Evolutionary conservation across 2,797 vertebrate species (phyloP).

Genomic region (Phylloscopus collybita): DNA sequence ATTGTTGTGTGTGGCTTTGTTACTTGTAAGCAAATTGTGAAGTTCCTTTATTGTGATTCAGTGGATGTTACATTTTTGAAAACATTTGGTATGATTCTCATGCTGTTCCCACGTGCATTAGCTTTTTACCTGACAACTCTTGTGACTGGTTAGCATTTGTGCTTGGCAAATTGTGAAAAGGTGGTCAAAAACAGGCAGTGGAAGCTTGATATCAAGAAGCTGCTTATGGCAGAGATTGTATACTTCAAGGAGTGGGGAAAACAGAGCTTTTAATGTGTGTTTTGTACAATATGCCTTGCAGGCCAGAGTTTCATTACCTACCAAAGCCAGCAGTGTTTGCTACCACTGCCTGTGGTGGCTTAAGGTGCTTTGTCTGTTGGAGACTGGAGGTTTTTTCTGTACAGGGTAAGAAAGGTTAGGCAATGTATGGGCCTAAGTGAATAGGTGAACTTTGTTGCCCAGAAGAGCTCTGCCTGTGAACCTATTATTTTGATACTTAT

Average conservation of each 20-base stretch:
- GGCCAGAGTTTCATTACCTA: background rate
- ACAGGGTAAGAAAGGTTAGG: background rate
- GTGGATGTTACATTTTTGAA: background rate
- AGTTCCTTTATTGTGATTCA: background rate
- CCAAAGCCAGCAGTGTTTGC: background rate
- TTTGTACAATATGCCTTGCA: background rate
- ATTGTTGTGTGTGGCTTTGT: background rate
- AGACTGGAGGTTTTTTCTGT: background rate
- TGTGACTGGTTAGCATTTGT: background rate
- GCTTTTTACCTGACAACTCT: background rate
- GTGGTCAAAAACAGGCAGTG: background rate
- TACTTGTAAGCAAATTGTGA: background rate
- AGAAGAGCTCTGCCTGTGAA: background rate
- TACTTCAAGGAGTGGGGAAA: background rate
- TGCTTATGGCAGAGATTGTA: background rate
- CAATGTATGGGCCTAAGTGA: background rate
- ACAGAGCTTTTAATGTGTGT: background rate
- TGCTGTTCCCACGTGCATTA: background rate
- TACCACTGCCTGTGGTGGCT: background rate
- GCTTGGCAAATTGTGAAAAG: background rate
- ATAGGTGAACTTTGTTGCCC: background rate
- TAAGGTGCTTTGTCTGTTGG: background rate
- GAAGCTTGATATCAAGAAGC: background rate
- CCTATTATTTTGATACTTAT: background rate
- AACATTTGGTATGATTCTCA: background rate